phyloP scores from a whole-genome alignment of 2,113 vertebrate species.

The Trematomus loennbergii region DNA sequence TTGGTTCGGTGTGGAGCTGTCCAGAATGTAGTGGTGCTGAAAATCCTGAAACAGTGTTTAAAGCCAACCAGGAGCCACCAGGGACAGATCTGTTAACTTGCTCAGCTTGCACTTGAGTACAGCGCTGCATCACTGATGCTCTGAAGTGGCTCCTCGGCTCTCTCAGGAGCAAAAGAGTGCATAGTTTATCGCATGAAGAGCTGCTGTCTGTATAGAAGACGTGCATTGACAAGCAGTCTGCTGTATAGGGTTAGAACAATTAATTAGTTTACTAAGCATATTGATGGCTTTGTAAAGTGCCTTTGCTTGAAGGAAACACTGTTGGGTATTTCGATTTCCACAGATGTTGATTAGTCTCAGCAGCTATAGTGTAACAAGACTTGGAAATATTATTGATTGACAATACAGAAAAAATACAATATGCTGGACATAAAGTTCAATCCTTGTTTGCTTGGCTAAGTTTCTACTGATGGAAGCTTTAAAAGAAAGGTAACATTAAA shows the following conservation, averaged over 20 bases:
- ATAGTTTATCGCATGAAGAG: slow-evolving; percentile 36
- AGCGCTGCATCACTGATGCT: slow-evolving; percentile 28
- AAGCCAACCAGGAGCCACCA: slow-evolving; percentile 36
- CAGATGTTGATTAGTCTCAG: neutral
- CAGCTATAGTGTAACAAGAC: neutral
- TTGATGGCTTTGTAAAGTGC: slow-evolving; percentile 2
- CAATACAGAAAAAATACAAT: too few relatives aligned
- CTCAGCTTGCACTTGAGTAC: slow-evolving; percentile 23
- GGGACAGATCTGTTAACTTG: slow-evolving; percentile 60
- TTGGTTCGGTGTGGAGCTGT: slow-evolving; percentile 57
- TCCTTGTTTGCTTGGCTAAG: too few relatives aligned
- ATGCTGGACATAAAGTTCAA: too few relatives aligned
- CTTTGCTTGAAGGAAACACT: neutral
- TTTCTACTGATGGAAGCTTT: too few relatives aligned
- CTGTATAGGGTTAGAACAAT: neutral
- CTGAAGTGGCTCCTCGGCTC: slow-evolving; percentile 49
- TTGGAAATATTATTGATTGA: neutral
- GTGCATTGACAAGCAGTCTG: neutral
- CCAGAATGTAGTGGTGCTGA: slow-evolving; percentile 62
- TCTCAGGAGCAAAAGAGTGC: slow-evolving; percentile 28
- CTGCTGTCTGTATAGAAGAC: slow-evolving; percentile 14
- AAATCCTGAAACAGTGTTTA: slow-evolving; percentile 35
- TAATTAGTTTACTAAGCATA: neutral
- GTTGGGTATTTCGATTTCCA: too few relatives aligned
- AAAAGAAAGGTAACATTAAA: too few relatives aligned